phyloP scores from a whole-genome alignment of 1,140 invertebrate genomes.

The Teleogryllus occipitalis region DNA sequence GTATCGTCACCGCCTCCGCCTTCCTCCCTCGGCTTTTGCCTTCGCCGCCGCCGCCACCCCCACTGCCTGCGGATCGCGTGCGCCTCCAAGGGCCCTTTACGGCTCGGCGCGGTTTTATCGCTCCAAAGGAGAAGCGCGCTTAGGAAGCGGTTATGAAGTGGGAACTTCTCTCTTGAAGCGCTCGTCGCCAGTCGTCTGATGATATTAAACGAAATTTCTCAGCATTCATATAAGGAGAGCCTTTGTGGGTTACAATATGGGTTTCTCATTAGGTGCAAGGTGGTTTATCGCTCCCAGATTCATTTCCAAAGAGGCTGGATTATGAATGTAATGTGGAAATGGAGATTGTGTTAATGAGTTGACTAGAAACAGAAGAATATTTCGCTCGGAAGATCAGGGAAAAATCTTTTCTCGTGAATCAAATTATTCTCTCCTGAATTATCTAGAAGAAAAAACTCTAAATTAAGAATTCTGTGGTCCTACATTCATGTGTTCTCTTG shows the following conservation, averaged over 20 bases:
- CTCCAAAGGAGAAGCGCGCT: not conserved
- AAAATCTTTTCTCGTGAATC: no score
- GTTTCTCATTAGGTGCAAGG: not conserved
- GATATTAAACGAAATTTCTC: not conserved
- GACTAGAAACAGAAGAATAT: not conserved
- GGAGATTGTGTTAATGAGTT: not conserved
- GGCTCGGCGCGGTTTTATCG: not conserved
- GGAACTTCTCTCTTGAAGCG: not conserved
- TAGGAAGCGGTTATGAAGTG: constrained; percentile 3
- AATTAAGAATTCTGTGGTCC: no score
- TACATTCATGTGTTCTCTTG: no score
- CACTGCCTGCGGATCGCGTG: no score
- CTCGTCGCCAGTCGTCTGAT: not conserved
- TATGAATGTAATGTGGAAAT: not conserved
- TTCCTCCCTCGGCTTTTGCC: no score
- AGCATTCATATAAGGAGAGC: not conserved
- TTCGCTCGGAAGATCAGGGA: not conserved
- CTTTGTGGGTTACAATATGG: not conserved
- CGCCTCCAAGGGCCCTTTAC: not conserved
- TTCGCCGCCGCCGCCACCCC: not conserved
- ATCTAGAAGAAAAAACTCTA: no score
- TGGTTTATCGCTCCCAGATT: not conserved
- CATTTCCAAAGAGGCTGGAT: not conserved
- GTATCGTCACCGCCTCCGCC: no score
- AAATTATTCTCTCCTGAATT: no score